A percentile compares a stretch with the other conserved stretches of the same genome.
Conservation (phyloP, 1,140 invertebrate species). For the silkworm (Bombyx mori) region DNA sequence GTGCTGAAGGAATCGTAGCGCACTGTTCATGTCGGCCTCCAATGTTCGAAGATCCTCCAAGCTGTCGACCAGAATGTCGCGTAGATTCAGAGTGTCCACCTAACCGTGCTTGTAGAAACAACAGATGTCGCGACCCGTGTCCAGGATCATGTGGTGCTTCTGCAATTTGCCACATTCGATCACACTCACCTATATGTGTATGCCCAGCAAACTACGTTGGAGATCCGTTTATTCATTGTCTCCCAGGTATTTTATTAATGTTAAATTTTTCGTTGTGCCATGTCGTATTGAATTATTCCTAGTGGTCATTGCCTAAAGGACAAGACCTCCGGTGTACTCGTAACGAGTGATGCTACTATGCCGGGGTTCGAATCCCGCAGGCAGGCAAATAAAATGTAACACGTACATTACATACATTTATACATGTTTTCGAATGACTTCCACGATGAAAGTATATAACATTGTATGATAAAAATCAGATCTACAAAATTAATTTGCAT, state of each 20-base stretch:
- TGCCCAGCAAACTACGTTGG: constrained; percentile 78
- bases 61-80: constrained; percentile 81
- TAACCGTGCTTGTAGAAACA: constrained; percentile 77
- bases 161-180: constrained; percentile 79
- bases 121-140: constrained; percentile 83
- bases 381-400: no score
- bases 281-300: no score
- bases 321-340: no score
- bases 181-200: constrained; percentile 80
- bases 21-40: constrained; percentile 78
- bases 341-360: no score
- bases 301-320: no score
- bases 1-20: constrained; percentile 74
- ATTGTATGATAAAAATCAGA: no score
- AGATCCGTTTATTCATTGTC: constrained; percentile 78
- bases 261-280: background rate
- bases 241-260: constrained; percentile 70
- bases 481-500: no score
- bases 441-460: no score
- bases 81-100: constrained; percentile 77
- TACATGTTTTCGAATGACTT: no score
- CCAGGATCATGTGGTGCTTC: constrained; percentile 80
- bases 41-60: constrained; percentile 75
- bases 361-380: no score
- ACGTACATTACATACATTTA: no score